Conservation (phyloP, 1,140 invertebrate species). For the Macrostomum lignano region DNA sequence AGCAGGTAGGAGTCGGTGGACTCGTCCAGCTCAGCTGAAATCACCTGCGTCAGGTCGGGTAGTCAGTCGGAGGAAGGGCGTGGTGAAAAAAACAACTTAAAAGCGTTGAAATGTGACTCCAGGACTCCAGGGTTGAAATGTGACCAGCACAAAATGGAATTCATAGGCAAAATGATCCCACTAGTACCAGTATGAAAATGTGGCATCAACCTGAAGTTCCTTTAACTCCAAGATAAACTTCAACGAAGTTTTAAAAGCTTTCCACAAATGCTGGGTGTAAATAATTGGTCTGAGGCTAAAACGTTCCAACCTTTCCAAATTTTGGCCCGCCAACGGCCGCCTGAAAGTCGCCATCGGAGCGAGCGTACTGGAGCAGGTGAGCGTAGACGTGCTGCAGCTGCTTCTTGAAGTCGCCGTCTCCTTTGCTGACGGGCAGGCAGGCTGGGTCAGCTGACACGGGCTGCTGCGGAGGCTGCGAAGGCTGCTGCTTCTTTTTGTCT, state of each 20-base stretch:
- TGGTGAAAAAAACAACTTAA: conserved; percentile 2
- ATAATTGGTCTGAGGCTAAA: too few species aligned
- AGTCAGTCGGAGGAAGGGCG: background rate
- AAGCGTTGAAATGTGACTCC: background rate
- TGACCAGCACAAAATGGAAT: too few species aligned
- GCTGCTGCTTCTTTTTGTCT: background rate
- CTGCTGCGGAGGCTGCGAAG: background rate
- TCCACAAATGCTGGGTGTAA: too few species aligned
- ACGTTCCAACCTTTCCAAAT: conserved; percentile 2
- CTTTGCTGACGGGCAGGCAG: background rate
- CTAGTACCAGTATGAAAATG: too few species aligned
- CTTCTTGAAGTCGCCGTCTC: conserved; percentile 3
- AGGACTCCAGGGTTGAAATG: conserved; percentile 4
- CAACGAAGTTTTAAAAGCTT: too few species aligned
- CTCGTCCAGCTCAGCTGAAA: conserved; percentile 19
- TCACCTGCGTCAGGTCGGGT: conserved; percentile 17
- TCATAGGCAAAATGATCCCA: too few species aligned
- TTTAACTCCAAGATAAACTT: too few species aligned
- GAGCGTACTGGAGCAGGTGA: background rate
- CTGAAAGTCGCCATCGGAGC: background rate
- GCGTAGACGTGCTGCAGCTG: conserved; percentile 2
- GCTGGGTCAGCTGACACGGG: background rate
- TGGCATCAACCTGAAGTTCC: too few species aligned
- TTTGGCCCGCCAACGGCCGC: background rate
- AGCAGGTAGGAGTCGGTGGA: conserved; percentile 16